Conservation (phyloP, 2,797 vertebrate genomes). For the Adelosebastes latens region DNA sequence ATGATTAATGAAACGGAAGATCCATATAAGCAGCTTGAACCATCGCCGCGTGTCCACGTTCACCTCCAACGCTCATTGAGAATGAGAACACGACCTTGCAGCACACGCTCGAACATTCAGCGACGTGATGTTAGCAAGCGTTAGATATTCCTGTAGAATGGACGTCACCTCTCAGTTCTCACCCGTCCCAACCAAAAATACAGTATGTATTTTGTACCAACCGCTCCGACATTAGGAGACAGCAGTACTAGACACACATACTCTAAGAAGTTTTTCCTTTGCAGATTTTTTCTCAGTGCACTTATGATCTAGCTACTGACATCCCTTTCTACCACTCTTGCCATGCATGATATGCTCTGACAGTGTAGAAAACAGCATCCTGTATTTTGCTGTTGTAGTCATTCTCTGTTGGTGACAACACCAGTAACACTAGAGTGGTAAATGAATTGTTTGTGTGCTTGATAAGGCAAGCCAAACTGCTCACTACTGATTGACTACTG, state of each 20-base stretch:
- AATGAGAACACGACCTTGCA: constrained; percentile 69
- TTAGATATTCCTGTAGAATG: background rate
- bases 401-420: constrained; percentile 10
- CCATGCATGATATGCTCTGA: background rate
- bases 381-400: constrained; percentile 1
- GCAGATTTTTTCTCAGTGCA: background rate
- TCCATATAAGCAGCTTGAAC: constrained; percentile 73
- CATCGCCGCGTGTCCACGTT: constrained; percentile 55
- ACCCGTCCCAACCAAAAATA: constrained; percentile 38
- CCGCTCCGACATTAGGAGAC: constrained; percentile 13
- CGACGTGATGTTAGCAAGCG: background rate
- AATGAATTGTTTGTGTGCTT: constrained; percentile 31
- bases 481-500: background rate
- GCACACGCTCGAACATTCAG: constrained; percentile 57
- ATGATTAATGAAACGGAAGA: constrained; percentile 79
- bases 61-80: constrained; percentile 50
- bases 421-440: background rate
- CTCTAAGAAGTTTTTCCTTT: constrained; percentile 18
- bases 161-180: background rate
- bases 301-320: constrained; percentile 2
- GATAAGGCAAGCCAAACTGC: constrained; percentile 2
- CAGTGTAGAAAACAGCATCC: constrained; percentile 1
- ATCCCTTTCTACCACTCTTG: background rate
- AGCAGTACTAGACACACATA: constrained; percentile 16
- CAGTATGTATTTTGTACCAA: constrained; percentile 45